A percentile compares a stretch with the other conserved stretches of the same genome.
Conservation (phyloP, 2,113 vertebrate species). For the Martes martes region DNA sequence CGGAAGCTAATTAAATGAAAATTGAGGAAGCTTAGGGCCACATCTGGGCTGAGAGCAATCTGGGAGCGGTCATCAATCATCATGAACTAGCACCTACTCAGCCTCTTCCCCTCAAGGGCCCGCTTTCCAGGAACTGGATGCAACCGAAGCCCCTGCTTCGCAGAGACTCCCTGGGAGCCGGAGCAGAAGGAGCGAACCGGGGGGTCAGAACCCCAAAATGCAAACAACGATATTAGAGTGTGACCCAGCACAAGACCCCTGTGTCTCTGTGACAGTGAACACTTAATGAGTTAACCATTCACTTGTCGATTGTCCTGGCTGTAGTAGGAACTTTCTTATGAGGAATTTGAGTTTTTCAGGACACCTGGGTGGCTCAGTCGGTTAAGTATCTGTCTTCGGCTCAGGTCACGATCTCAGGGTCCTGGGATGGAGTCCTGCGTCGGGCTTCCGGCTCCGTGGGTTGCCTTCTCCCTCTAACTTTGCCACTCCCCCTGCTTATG, state of each 20-base stretch:
- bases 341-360: neutral
- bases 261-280: neutral
- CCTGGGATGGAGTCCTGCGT: too few relatives aligned
- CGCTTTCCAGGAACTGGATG: neutral
- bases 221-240: accelerated
- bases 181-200: neutral
- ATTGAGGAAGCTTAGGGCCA: constrained; percentile 67
- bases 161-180: neutral
- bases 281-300: neutral
- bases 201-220: neutral
- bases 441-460: too few relatives aligned
- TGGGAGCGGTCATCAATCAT: constrained; percentile 16
- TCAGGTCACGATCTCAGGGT: too few relatives aligned
- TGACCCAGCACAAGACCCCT: neutral
- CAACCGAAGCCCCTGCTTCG: neutral
- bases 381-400: too few relatives aligned
- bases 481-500: too few relatives aligned
- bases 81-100: neutral
- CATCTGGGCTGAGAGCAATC: neutral
- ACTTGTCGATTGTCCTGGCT: neutral
- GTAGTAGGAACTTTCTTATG: neutral
- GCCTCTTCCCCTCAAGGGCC: neutral
- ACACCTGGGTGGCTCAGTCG: too few relatives aligned
- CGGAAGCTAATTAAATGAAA: constrained; percentile 55
- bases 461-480: too few relatives aligned